Conservation (phyloP, 2,888 invertebrate species). For the Hypsopygia costalis region DNA sequence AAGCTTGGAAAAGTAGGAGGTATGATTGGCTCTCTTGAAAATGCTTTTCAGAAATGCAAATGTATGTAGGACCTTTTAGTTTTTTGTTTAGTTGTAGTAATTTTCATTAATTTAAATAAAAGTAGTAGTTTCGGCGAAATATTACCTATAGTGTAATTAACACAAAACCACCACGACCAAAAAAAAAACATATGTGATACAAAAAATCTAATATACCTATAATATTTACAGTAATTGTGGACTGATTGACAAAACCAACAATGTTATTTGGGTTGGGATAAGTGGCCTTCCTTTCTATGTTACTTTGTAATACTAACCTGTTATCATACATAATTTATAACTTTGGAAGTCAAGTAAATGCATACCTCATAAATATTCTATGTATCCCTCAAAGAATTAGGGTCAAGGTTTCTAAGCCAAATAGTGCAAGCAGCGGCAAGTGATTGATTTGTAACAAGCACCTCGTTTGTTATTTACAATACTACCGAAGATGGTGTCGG, state of each 20-base stretch:
- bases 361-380: conserved; percentile 8
- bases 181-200: too few species aligned
- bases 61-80: too few species aligned
- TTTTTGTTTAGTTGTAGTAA: too few species aligned
- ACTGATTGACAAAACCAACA: neutral
- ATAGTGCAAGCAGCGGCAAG: conserved; percentile 5
- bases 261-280: neutral
- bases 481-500: conserved; percentile 3
- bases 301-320: conserved; percentile 7
- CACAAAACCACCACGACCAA: too few species aligned
- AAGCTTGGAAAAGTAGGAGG: too few species aligned
- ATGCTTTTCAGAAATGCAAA: too few species aligned
- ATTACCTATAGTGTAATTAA: too few species aligned
- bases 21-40: too few species aligned
- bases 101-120: too few species aligned
- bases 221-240: too few species aligned
- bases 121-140: too few species aligned
- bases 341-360: conserved; percentile 8
- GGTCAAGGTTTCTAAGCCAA: conserved; percentile 1
- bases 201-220: too few species aligned
- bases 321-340: conserved; percentile 17
- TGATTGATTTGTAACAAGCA: conserved; percentile 7
- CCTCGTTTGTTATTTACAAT: conserved; percentile 5
- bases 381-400: conserved; percentile 18
- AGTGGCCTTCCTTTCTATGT: conserved; percentile 1